phyloP scores from a whole-genome alignment of 2,113 vertebrate species.

The Terrapene triunguis region DNA sequence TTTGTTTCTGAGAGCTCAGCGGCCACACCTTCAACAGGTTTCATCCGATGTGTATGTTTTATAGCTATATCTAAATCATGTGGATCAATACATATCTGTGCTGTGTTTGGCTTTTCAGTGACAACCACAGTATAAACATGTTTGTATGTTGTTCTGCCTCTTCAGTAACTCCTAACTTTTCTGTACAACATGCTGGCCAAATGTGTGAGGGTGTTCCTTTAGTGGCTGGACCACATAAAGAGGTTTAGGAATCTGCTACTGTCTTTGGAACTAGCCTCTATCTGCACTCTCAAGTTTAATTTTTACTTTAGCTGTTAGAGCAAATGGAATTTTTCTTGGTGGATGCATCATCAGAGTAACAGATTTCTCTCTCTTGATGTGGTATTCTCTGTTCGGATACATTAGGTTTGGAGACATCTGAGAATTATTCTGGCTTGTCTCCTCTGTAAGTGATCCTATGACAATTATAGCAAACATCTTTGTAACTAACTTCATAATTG shows the following conservation, averaged over 20 bases:
- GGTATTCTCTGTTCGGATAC: not conserved
- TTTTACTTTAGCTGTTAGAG: not conserved
- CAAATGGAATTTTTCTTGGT: conserved; percentile 11
- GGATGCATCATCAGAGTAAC: not conserved
- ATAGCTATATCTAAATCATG: not conserved
- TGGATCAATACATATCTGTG: not conserved
- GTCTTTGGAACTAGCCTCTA: conserved; percentile 1
- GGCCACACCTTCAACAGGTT: not conserved
- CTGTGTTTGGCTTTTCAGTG: not conserved
- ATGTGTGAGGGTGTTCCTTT: not conserved
- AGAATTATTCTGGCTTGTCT: conserved; percentile 19
- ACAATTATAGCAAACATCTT: conserved; percentile 11
- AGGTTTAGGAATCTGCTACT: conserved; percentile 19
- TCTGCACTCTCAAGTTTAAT: not conserved
- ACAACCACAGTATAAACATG: not conserved
- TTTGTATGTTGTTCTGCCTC: not conserved
- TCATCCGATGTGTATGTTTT: not conserved
- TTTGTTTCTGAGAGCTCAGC: not conserved
- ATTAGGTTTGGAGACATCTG: not conserved
- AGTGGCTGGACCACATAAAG: not conserved
- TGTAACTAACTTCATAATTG: conserved; percentile 41
- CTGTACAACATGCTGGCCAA: not conserved
- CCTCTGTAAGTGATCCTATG: not conserved
- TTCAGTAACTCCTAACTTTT: not conserved
- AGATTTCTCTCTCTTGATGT: conserved; percentile 29